A percentile compares a stretch with the other conserved stretches of the same genome.
phyloP scores from a whole-genome alignment of 2,113 vertebrate genomes.

The Galeopterus variegatus region DNA sequence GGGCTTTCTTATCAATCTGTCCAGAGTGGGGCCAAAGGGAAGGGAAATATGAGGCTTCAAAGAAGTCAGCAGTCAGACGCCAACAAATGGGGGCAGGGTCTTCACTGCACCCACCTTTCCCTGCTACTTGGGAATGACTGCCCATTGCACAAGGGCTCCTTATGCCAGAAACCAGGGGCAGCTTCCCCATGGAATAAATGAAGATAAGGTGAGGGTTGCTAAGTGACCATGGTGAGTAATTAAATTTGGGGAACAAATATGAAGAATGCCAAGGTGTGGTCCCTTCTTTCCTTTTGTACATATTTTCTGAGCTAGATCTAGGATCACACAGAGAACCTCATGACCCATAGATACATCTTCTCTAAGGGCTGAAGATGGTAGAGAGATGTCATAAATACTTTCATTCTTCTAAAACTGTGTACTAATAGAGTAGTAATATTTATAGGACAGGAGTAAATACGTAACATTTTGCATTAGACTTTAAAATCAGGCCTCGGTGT shows the following conservation, averaged over 20 bases:
- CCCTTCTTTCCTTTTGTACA: not conserved
- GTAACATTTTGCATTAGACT: not conserved
- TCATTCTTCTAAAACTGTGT: not conserved
- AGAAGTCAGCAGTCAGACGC: not conserved
- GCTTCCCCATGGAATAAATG: not conserved
- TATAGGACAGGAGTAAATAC: not conserved
- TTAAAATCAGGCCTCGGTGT: not conserved
- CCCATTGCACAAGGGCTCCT: not conserved
- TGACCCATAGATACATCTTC: not conserved
- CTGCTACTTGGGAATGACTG: not conserved
- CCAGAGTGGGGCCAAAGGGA: not conserved
- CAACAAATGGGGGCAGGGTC: not conserved
- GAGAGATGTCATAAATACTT: not conserved
- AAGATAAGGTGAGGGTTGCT: not conserved
- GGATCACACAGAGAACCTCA: not conserved
- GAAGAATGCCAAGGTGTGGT: not conserved
- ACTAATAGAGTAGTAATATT: not conserved
- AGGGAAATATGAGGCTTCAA: not conserved
- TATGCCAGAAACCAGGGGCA: not conserved
- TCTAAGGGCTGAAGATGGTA: not conserved
- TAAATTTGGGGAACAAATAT: not conserved
- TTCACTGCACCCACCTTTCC: not conserved
- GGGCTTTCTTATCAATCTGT: not conserved
- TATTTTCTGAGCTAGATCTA: not conserved
- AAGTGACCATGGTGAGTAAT: not conserved